Conservation (phyloP, 2,113 vertebrate genomes). For the Reinhardtius hippoglossoides region DNA sequence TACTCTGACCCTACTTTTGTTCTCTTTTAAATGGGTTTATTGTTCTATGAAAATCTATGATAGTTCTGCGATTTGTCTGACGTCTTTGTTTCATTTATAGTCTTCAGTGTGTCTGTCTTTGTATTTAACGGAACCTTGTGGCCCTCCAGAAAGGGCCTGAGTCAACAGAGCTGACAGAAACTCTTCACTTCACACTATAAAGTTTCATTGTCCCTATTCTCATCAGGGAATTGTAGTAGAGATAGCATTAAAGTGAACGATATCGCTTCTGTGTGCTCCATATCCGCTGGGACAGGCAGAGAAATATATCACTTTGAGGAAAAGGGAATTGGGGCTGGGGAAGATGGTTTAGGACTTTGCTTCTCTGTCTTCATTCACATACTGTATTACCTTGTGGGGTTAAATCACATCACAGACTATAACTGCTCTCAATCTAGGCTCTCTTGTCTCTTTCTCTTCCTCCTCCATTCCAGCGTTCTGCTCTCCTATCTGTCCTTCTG, state of each 20-base stretch:
- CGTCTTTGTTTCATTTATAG: slow-evolving; percentile 8
- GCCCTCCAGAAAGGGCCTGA: slow-evolving; percentile 43
- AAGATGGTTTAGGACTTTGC: slow-evolving; percentile 50
- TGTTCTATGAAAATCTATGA: not conserved
- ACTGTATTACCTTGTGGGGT: slow-evolving; percentile 49
- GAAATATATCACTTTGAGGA: slow-evolving; percentile 54
- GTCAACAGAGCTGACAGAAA: slow-evolving; percentile 51
- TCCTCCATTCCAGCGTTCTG: slow-evolving; percentile 35
- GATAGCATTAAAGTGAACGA: slow-evolving; percentile 64
- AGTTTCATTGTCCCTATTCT: slow-evolving; percentile 71
- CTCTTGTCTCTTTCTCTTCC: slow-evolving; percentile 36
- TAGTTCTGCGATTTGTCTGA: slow-evolving; percentile 2
- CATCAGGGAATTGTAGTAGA: slow-evolving; percentile 62
- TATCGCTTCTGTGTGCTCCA: slow-evolving; percentile 57
- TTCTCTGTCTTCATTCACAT: slow-evolving; percentile 30
- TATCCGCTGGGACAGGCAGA: slow-evolving; percentile 49
- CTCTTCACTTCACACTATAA: slow-evolving; percentile 63
- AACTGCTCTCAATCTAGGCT: slow-evolving; percentile 32
- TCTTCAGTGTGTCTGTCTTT: slow-evolving; percentile 23
- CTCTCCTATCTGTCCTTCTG: slow-evolving; percentile 36
- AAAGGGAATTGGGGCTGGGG: slow-evolving; percentile 26
- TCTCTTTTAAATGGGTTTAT: not conserved
- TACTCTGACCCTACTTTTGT: not conserved
- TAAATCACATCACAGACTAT: slow-evolving; percentile 50
- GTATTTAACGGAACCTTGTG: slow-evolving; percentile 47